Base-by-base conservation (phyloP, 2,113 vertebrate species). In the Alces alces region DNA sequence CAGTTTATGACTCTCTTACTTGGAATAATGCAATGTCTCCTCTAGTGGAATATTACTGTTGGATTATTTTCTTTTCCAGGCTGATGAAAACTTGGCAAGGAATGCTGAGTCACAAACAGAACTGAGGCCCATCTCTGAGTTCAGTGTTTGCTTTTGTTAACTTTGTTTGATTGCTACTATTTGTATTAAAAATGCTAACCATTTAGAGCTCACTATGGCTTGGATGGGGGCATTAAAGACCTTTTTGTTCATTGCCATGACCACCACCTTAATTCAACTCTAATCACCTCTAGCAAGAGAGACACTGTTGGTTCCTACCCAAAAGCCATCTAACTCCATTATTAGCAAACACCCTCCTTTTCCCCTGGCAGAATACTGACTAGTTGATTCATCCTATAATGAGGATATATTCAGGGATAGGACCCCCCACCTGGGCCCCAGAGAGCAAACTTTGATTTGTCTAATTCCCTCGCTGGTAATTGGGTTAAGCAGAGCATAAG, bases 111-210 rank as follows among this genome's bases (percentile, higher is more conserved):
- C 52, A 89, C 54, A 87, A 50, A 73, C 8, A 90, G 83, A 87
- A 43, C 84, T 4, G 82, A 95, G 90, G 27, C 36, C 21, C 11
- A 30, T 66, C 86, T 97, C 87, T 66, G 79, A 83, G 79, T 58
- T 89, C 94, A 64, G 17, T 61, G 79, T 95, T 95, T 86, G 33
- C 55, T 73, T 95, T 64, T 19, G 9, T 94, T 93, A 94, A 93
- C 70, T 96, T 82, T 52, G 45, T 43, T 82, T 61, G 33, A 66
- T 36, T 27, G 58, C 50, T 90, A 14, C 79, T 84, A 15, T 28
- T 83, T 45, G 45, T 73, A 7, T 27, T 76, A 76, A 7, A 27
- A 45, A 73, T 13, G 39, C 64, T 39, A 84, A 89, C 36, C 10
- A 39, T 58, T 47, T 7, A 84, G 2, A 79, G 73, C 16, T 54